Conservation (phyloP, 2,797 vertebrate genomes). For the Petrocephalus sullivani region DNA sequence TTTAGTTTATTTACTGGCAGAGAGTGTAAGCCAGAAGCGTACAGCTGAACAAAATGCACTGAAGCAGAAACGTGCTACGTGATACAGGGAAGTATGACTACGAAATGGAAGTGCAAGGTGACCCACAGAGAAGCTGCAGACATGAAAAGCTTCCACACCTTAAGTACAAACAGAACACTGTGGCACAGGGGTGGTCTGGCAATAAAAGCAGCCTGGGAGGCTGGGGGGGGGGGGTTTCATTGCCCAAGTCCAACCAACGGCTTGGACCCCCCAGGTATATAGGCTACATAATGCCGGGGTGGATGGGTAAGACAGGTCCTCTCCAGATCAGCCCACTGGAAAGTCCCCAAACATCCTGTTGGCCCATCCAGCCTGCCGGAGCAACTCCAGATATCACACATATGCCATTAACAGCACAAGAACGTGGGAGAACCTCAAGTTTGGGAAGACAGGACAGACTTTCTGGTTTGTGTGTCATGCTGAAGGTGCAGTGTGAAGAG, state of each 20-base stretch:
- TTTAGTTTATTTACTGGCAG: neutral
- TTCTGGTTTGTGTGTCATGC: no score
- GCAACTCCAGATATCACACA: no score
- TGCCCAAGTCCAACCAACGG: neutral
- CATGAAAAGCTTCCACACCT: neutral
- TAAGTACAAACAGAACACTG: neutral
- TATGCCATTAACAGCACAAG: no score
- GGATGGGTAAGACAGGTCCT: no score
- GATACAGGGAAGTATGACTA: neutral
- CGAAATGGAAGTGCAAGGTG: neutral
- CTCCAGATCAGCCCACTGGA: no score
- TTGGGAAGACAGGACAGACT: no score
- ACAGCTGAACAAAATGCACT: neutral
- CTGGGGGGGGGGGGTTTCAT: neutral
- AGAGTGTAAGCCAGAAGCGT: neutral
- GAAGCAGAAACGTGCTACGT: neutral
- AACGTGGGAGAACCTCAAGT: no score
- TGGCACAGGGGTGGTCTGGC: neutral
- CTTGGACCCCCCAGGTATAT: neutral
- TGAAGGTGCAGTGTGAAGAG: no score
- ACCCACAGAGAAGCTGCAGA: neutral
- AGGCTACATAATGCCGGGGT: neutral
- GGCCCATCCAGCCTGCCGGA: no score
- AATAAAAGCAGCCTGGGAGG: neutral
- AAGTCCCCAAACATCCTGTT: no score